These are phyloP conservation scores for Acholoe squamosa DNA, from an alignment of 2,888 invertebrate genomes.

Conservation along the genomic window DNA sequence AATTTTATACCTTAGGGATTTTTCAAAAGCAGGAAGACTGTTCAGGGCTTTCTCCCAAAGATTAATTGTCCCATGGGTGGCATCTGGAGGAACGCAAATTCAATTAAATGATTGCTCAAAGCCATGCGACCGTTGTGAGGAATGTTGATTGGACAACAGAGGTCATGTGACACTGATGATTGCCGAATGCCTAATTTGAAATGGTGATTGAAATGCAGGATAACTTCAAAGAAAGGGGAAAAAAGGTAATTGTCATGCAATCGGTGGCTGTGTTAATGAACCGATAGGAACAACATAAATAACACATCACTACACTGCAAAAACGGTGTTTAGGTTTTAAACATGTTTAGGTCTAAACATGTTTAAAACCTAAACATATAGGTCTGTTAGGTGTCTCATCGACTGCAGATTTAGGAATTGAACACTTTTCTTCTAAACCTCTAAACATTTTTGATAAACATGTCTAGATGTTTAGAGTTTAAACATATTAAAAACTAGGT, in stretches of 20 bases:
- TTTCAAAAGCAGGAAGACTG: background rate
- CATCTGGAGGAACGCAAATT: background rate
- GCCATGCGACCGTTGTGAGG: background rate
- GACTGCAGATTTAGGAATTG: too few relatives aligned
- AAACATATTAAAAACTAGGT: too few relatives aligned
- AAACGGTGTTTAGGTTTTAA: too few relatives aligned
- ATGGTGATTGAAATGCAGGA: slow-evolving; percentile 16
- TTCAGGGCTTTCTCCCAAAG: background rate
- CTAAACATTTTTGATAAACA: too few relatives aligned
- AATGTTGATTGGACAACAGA: background rate
- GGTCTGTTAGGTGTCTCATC: too few relatives aligned
- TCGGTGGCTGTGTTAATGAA: background rate
- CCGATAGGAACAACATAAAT: background rate
- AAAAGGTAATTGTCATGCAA: background rate
- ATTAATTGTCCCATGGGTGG: background rate
- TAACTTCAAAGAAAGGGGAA: background rate
- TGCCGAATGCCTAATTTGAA: slow-evolving; percentile 23
- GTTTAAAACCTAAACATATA: too few relatives aligned
- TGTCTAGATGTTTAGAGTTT: too few relatives aligned
- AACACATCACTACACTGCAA: too few relatives aligned
- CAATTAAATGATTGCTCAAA: background rate
- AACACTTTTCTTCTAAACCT: too few relatives aligned
- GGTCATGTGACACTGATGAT: slow-evolving; percentile 21
- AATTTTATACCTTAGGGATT: slow-evolving; percentile 1
- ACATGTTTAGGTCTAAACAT: too few relatives aligned